Base-by-base conservation (phyloP, 2,888 invertebrate genomes). In the Eurytoma adleriae region DNA sequence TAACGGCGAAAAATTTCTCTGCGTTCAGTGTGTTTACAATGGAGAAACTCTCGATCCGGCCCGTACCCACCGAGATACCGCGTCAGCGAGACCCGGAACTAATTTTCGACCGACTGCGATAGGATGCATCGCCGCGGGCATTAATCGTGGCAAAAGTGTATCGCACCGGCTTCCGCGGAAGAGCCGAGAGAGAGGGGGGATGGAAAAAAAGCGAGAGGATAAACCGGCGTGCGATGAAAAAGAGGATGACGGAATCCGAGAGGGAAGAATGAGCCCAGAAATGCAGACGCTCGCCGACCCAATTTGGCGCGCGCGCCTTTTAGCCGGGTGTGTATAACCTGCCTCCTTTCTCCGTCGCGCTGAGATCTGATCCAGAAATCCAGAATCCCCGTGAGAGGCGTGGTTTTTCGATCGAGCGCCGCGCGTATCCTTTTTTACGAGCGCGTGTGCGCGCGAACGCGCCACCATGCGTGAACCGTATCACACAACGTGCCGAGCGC, bases 311-410 rank as follows among this genome's bases (percentile, higher is more conserved):
- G 62, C 68, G 74, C 78, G 68, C 50, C 54, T 50, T 20, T 74
- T 50, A 30, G 57, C 50, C 48, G 64, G 73, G 52, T 24, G 62
- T 48, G 27, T 16, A 61, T 61, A 24, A 66, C 48, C 59, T 30
- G 27, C n/a, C 85, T 88, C 89, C 90, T 90, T 90, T 90, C 90
- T 89, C 89, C 86, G 86, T 40, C 72, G 56, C 57, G 67, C 61
- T 52, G 67, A 40, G 24, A 59, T 83, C 84, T 84, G 84, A 86
- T 87, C 83, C 84, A 85, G 83, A 82, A 81, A 84, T 85, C 82
- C 79, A 83, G 77, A 83, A 83, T 78, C 73, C 30, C 57, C 50
- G 16, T n/a, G 79, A 72, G 56, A 64, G 73, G 79, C 79, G 74
- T 48, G 73, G 69, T 64, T 50, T 69, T 18, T n/a, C 1, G 27